Evolutionary conservation across 2,113 vertebrate species (phyloP).

Genomic region (Indicator maculatus): DNA sequence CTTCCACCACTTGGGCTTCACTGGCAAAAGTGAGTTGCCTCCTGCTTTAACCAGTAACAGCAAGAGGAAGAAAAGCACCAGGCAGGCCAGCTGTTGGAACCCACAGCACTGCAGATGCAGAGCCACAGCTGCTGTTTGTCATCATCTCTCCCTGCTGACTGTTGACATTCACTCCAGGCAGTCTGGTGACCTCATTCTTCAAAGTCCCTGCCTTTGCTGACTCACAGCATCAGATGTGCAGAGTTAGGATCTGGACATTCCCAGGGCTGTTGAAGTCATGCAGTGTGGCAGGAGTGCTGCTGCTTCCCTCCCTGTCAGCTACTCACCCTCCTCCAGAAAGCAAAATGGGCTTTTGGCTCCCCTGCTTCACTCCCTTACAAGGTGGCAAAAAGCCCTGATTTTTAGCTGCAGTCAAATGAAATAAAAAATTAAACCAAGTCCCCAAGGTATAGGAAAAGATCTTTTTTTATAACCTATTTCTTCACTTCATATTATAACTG

Average conservation of each 20-base stretch:
- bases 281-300: neutral
- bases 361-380: neutral
- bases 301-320: neutral
- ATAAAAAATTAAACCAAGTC: constrained; percentile 53
- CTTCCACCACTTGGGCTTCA: neutral
- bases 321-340: neutral
- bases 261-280: neutral
- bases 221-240: neutral
- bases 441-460: neutral
- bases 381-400: neutral
- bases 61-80: neutral
- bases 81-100: neutral
- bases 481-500: neutral
- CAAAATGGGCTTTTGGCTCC: neutral
- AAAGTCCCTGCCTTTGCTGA: neutral
- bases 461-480: neutral
- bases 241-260: neutral
- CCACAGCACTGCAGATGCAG: neutral
- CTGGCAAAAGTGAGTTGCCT: neutral
- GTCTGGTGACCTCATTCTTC: neutral
- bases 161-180: neutral
- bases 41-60: neutral
- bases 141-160: neutral
- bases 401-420: constrained; percentile 43
- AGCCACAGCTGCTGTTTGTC: neutral